Evolutionary conservation across 92 coral and sea anemone species (phyloP).

Genomic region (Bergia sp.): DNA sequence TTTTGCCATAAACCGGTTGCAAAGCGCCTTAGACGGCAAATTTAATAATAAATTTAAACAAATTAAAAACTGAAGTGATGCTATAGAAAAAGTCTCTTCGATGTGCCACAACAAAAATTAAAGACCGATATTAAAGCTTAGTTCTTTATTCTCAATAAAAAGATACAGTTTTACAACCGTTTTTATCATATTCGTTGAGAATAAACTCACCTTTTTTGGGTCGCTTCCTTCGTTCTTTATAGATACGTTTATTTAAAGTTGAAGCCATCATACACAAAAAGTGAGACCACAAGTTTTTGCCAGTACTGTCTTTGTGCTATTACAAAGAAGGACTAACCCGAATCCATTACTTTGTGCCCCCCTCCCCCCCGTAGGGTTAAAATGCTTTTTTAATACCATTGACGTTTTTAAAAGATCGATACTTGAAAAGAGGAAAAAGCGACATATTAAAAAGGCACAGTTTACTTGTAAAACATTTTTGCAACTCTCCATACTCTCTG

Average conservation of each 20-base stretch:
- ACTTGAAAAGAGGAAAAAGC: conserved; percentile 12
- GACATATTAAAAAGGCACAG: too few relatives aligned
- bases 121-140: conserved; percentile 16
- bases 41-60: conserved; percentile 11
- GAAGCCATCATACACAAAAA: conserved; percentile 25
- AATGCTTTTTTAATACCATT: background rate
- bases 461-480: too few relatives aligned
- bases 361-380: conserved; percentile 6
- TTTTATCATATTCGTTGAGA: conserved; percentile 19
- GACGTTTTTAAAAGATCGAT: conserved; percentile 6
- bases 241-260: conserved; percentile 18
- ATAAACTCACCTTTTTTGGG: conserved; percentile 20
- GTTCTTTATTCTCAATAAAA: conserved; percentile 21
- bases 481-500: too few relatives aligned
- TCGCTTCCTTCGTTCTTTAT: conserved; percentile 1
- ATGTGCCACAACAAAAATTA: conserved; percentile 19
- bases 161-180: conserved; percentile 13
- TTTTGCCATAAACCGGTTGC: conserved; percentile 22
- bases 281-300: conserved; percentile 8
- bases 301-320: conserved; percentile 16
- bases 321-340: conserved; percentile 18
- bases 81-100: conserved; percentile 5
- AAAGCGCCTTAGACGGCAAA: background rate
- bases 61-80: background rate
- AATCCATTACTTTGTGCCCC: conserved; percentile 26